Base-by-base conservation (phyloP, 2,797 vertebrate species). In the Phalloptychus januarius region DNA sequence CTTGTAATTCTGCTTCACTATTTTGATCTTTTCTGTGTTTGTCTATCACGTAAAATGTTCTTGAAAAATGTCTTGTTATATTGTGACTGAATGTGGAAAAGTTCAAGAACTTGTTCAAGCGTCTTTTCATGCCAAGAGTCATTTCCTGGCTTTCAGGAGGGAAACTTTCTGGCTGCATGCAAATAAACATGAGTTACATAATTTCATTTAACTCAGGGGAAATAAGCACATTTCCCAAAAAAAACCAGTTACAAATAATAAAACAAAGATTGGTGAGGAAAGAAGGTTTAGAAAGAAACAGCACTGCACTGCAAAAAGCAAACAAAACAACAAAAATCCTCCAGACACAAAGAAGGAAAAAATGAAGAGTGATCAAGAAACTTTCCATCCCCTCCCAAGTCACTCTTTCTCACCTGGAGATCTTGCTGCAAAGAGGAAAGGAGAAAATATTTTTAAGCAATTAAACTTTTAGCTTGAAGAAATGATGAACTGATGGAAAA, bases 371-470 rank as follows among this genome's bases (percentile, higher is more conserved):
- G 85, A 90, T 23, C 10, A 25, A 73, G 83, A 89, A 83, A 91
- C 73, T 78, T 76, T 67, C 44, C 58, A 85, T 89, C 83, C 87
- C 88, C 72, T 89, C 72, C 84, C 52, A 79, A 71, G 84, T 89
- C 89, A 88, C 88, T 80, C 79, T 91, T 79, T 77, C 94, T 95
- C 93, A 95, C 94, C 94, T 95, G 94, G 94, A 89, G 94, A 95
- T 93, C 93, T 94, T 90, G 93, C 94, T 95, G 94, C 86, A 77
- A 93, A 92, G 75, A 71, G 73, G 8, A 86, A 85, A 75, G 71
- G 71, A 89, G 77, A 92, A 87, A 89, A 89, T 50, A 90, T 69
- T 63, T 71, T 73, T 77, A 23, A 69, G 28, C 36, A 73, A 69
- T 28, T 36, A 15, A 7, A 56, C 63, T 80, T 77, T 70, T 28